Evolutionary conservation across 2,797 vertebrate genomes (phyloP), one percentile per base, ranked within the genome.

Genomic region (Macropodus opercularis): DNA sequence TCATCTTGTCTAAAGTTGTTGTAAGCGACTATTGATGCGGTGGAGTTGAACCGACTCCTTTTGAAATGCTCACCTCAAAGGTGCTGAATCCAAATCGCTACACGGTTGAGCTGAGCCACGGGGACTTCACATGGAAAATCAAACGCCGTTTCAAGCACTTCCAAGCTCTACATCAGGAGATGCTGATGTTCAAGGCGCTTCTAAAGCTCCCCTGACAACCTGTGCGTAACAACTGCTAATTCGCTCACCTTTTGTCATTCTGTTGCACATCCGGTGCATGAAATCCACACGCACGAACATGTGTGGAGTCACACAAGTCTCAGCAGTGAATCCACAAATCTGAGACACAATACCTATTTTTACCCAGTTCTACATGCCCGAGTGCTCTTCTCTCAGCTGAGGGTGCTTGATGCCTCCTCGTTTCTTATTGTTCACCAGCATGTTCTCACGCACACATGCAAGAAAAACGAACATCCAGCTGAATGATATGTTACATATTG

Each of bases 81-180:
- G 83, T 87, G 70, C 60, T 81, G 71, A 89, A 90, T 89, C 86
- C 81, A 62, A 91, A 89, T 81, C 75, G 83, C 70, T 81, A 85
- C 72, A 84, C 79, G 27, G 70, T 77, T 36, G 88, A 91, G 79
- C 78, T 81, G 73, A 89, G 81, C 78, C 86, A 75, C 17, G 21
- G 84, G 75, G 85, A 84, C 79, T 89, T 91, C 70, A 81, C 50
- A 7, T 80, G 81, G 79, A 81, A 89, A 89, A 90, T 92, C 82
- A 92, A 92, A 85, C 47, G 48, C 12, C 34, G 79, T 79, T 90
- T 91, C 69, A 88, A 89, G 70, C 88, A 85, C 79, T 87, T 88
- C 75, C 84, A 80, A 83, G 72, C 80, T 63, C 84, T 90, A 78
- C 69, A 90, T 85, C 83, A 79, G 79, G 76, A 89, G 75, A 75